Evolutionary conservation across 2,797 vertebrate species (phyloP).

Genomic region (Melanotaenia maccullochi): DNA sequence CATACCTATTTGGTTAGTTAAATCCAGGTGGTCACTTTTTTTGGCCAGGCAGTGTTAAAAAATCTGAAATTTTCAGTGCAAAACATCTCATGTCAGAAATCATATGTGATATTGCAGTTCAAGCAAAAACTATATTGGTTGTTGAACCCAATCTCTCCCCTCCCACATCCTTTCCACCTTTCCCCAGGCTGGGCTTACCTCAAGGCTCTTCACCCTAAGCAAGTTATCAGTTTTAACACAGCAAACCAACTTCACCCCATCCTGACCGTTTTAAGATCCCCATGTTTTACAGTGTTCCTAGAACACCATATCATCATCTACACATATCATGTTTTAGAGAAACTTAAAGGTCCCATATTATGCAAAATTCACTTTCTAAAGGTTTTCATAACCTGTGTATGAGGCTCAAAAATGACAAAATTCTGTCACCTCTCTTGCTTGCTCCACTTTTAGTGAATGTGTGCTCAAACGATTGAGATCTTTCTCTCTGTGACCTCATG

Average conservation of each 20-base stretch:
- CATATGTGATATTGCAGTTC: slow-evolving; percentile 4
- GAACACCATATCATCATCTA: slow-evolving; percentile 25
- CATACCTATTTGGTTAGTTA: too few species aligned
- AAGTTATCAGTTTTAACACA: slow-evolving; percentile 14
- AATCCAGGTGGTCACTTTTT: too few species aligned
- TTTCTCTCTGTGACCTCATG: too few species aligned
- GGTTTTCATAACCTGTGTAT: too few species aligned
- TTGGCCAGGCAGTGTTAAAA: background rate
- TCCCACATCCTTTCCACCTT: slow-evolving; percentile 1
- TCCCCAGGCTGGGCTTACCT: slow-evolving; percentile 11
- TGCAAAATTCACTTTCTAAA: too few species aligned
- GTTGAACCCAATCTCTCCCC: background rate
- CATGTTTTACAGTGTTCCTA: slow-evolving; percentile 21
- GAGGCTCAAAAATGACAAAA: too few species aligned
- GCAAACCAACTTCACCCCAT: slow-evolving; percentile 11
- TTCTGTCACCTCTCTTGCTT: too few species aligned
- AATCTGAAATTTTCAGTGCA: background rate
- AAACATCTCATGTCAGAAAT: slow-evolving; percentile 16
- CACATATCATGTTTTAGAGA: slow-evolving; percentile 5
- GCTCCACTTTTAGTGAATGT: too few species aligned
- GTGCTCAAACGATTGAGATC: too few species aligned
- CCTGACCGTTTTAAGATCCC: slow-evolving; percentile 19
- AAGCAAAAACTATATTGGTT: slow-evolving; percentile 20
- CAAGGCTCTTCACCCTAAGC: slow-evolving; percentile 6
- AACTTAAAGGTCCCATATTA: background rate